Conservation (phyloP, 2,113 vertebrate genomes). For the Mustela lutreola region DNA sequence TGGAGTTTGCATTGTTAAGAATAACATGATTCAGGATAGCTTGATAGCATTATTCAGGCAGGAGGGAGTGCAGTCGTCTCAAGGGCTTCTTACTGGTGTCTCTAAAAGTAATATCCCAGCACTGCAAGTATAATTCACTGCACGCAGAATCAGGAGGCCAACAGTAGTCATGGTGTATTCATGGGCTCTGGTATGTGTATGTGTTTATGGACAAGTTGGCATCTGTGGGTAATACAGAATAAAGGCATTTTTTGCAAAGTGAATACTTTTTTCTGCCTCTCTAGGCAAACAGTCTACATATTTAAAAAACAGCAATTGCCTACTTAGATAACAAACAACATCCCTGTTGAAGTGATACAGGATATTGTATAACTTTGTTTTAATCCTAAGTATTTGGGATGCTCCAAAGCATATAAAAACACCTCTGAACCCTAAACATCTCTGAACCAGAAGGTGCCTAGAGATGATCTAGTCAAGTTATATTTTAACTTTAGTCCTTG, state of each 20-base stretch:
- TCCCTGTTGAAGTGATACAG: not conserved
- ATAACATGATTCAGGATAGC: not conserved
- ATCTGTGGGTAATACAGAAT: not conserved
- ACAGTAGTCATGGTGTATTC: not conserved
- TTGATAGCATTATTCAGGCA: slow-evolving; percentile 12
- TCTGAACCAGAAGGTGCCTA: not conserved
- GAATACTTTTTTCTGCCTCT: not conserved
- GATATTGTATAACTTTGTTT: not conserved
- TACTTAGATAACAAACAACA: not conserved
- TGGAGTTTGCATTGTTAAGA: slow-evolving; percentile 17
- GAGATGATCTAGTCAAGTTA: not conserved
- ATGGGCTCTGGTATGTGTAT: not conserved
- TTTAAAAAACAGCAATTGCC: slow-evolving; percentile 5
- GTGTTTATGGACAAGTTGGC: not conserved
- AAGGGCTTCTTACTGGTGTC: not conserved
- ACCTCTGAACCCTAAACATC: not conserved
- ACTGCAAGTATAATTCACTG: not conserved
- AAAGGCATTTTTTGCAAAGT: not conserved
- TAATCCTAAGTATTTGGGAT: not conserved
- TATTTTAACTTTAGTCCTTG: not conserved
- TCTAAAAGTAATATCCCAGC: not conserved
- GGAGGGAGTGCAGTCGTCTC: not conserved
- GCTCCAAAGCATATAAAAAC: not conserved
- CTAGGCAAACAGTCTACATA: not conserved
- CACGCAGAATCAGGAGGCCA: not conserved